These are phyloP conservation scores for Oreochromis niloticus DNA, from an alignment of 2,113 vertebrate genomes.

Conservation along the genomic window DNA sequence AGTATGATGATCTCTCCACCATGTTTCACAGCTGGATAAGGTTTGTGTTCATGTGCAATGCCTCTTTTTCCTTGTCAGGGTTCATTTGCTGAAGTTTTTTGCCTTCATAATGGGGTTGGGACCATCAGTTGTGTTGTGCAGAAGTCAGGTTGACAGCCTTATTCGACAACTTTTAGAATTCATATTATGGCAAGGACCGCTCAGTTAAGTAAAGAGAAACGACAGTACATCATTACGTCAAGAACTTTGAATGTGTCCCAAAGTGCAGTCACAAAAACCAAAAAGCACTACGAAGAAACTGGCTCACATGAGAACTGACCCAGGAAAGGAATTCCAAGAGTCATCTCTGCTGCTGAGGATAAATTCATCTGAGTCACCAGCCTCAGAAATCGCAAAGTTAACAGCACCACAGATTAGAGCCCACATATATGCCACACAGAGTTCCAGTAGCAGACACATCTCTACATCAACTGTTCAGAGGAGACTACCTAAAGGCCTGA, in stretches of 20 bases:
- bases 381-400: not conserved
- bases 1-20: not conserved
- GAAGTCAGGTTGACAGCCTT: not conserved
- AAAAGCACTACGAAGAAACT: not conserved
- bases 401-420: not conserved
- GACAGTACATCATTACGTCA: not conserved
- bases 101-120: not conserved
- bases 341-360: not conserved
- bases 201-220: not conserved
- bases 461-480: not conserved
- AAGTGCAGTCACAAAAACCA: not conserved
- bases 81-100: not conserved
- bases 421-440: not conserved
- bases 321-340: not conserved
- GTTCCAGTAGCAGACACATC: not conserved
- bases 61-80: not conserved
- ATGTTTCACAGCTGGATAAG: not conserved
- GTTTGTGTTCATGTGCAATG: not conserved
- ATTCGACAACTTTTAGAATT: not conserved
- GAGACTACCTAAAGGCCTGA: too few species aligned
- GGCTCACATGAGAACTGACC: not conserved
- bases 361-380: not conserved
- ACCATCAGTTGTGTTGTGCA: not conserved
- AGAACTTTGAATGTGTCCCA: not conserved
- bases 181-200: not conserved